Conservation (phyloP, 2,888 invertebrate species). For the Trichogramma dendrolimi region DNA sequence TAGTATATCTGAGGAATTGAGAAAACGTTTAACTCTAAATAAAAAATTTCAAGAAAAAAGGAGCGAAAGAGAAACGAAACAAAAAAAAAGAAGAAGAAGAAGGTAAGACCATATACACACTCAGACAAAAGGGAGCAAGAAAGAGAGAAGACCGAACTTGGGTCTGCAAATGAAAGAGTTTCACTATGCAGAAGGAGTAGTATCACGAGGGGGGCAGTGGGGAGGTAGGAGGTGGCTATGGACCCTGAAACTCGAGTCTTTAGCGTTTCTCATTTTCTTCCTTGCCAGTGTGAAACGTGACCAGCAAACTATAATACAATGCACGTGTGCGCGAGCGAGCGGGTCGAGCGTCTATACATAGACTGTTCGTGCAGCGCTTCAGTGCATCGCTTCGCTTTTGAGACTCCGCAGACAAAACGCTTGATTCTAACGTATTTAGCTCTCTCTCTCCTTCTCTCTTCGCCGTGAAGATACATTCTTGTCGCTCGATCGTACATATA, state of each 20-base stretch:
- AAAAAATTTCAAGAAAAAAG: constrained; percentile 9
- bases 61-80: background rate
- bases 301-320: constrained; percentile 33
- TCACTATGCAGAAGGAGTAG: constrained; percentile 23
- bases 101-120: constrained; percentile 13
- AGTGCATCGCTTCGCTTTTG: background rate
- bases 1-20: constrained; percentile 1
- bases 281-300: constrained; percentile 39
- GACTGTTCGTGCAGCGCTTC: background rate
- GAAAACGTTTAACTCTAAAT: constrained; percentile 24
- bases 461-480: background rate
- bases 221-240: no score
- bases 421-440: no score
- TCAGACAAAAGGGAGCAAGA: constrained; percentile 12
- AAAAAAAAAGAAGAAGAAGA: constrained; percentile 3
- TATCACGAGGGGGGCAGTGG: constrained; percentile 13
- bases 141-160: constrained; percentile 1
- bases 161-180: constrained; percentile 10
- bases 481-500: background rate
- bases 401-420: no score
- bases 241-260: constrained; percentile 40
- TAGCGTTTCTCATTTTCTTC: constrained; percentile 39
- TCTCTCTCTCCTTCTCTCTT: no score
- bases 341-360: background rate
- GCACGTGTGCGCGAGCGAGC: background rate